Evolutionary conservation across 2,888 invertebrate species (phyloP).

Genomic region (Zelleria hepariella): DNA sequence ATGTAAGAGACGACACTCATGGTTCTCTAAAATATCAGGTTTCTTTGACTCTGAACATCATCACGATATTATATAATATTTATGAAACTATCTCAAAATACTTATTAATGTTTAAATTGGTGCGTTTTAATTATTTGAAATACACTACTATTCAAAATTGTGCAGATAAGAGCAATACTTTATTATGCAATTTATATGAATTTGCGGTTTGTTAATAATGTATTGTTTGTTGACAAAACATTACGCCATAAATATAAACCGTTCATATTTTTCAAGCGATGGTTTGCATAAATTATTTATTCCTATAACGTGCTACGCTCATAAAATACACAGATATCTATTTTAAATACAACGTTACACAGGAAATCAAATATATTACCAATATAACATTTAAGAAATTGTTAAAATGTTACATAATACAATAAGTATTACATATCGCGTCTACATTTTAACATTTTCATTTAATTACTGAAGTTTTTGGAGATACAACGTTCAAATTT

Average conservation of each 20-base stretch:
- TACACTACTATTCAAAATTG: background rate
- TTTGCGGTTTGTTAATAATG: too few relatives aligned
- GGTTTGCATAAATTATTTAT: too few relatives aligned
- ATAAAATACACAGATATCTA: too few relatives aligned
- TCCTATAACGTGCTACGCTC: too few relatives aligned
- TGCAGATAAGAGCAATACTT: background rate
- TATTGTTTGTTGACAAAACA: too few relatives aligned
- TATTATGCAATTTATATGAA: too few relatives aligned
- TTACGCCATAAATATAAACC: too few relatives aligned
- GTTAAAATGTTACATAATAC: slow-evolving; percentile 23
- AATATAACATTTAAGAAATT: background rate
- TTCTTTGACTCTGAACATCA: slow-evolving; percentile 43
- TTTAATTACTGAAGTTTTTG: too few relatives aligned
- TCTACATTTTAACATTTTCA: slow-evolving; percentile 20
- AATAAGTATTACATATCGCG: slow-evolving; percentile 54
- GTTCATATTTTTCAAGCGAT: too few relatives aligned
- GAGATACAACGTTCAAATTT: too few relatives aligned
- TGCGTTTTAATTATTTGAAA: background rate
- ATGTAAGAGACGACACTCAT: slow-evolving; percentile 20
- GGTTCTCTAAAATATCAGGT: slow-evolving; percentile 47
- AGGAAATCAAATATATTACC: background rate
- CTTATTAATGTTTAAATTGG: background rate
- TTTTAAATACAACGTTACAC: background rate
- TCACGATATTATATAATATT: slow-evolving; percentile 9
- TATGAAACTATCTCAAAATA: background rate